Base-by-base conservation (phyloP, 2,888 invertebrate genomes). In the Lordiphosa fenestrarum region DNA sequence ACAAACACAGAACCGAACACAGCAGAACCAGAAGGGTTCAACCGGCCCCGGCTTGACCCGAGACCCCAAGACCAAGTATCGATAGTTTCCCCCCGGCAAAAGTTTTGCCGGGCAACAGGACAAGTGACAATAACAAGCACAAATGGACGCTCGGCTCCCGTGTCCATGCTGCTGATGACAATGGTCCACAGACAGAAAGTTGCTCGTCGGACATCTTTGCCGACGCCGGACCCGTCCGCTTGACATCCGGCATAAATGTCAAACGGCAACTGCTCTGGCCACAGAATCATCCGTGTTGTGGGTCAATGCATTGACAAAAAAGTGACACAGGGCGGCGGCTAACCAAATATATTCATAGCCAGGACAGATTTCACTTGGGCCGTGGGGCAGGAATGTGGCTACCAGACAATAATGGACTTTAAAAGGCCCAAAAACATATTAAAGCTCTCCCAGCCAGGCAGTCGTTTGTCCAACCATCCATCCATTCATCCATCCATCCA, bases 241-340 rank as follows among this genome's bases (percentile, higher is more conserved):
- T 84, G 80, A 84, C 77, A 78, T 78, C 77, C 77, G 77, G 77
- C 83, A 78, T 78, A 84, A 76, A 76, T 76, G 76, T 76, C 76
- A 76, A 84, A 81, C 82, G 76, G 74, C 77, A 76, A 84, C 84
- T 84, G 81, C 25, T 84, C 25, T 81, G 84, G 77, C 76, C 76
- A 81, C 84, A 76, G 62, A 77, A 71, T 77, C 15, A 71, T 73
- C 81, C 73, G 69, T 71, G 61, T 73, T 71, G 63, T 73, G 78
- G 77, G 82, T 77, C 75, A 82, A 69, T 84, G 77, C 77, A 69
- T 76, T 76, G 80, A 67, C 66, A 71, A 66, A 71, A 74, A 53
- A 42, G 12, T 7, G 33, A 13, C 23, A 54, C 13, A 12, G 7
- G 7, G 5, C 30, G 15, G 36, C 13, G 2, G 38, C 15, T 56